Base-by-base conservation (phyloP, 2,888 invertebrate species). In the Liodrosophila aerea region DNA sequence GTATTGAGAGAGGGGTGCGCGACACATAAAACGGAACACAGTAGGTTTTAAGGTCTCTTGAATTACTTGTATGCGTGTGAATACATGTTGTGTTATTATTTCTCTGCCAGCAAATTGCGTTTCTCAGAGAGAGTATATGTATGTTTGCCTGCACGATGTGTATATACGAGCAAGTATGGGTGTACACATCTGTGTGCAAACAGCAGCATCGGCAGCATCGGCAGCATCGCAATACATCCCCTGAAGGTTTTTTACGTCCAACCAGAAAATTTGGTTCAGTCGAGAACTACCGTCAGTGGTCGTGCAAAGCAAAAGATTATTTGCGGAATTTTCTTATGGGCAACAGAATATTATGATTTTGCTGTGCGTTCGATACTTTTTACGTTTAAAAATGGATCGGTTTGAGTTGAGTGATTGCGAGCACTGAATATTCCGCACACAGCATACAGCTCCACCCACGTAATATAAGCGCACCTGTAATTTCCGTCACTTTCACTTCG, bases 221-320 rank as follows among this genome's bases (percentile, higher is more conserved):
- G 46, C 73, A 60, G 68, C 68, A 69, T 68, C 67, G 62, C 51
- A 37, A 52, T 64, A 83, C 81, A 89, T 89, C 89, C 90, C 90
- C 90, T 75, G 80, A 85, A 90, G 89, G 88, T 89, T 74, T 89
- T n/a, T 88, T 87, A 85, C 76, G 85, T 78, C 88, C 88, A 86
- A 87, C 85, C 85, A 87, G 86, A 87, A 87, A 88, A 87, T 85
- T 85, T 73, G 74, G 85, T 87, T 87, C 87, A 87, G 87, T 87
- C 85, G 87, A 87, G 87, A 88, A 88, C 81, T 86, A 87, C 85
- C 84, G 84, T 87, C 87, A 87, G 85, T 87, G 82, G 81, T 87
- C 87, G 86, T 87, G 85, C 87, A 85, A 88, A 88, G 87, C 80
- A 87, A 60, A 81, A 73, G 78, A 80, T 82, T 78, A 80, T 78